Base-by-base conservation (phyloP, 2,113 vertebrate genomes). In the Cyphomyrus plagiostoma region DNA sequence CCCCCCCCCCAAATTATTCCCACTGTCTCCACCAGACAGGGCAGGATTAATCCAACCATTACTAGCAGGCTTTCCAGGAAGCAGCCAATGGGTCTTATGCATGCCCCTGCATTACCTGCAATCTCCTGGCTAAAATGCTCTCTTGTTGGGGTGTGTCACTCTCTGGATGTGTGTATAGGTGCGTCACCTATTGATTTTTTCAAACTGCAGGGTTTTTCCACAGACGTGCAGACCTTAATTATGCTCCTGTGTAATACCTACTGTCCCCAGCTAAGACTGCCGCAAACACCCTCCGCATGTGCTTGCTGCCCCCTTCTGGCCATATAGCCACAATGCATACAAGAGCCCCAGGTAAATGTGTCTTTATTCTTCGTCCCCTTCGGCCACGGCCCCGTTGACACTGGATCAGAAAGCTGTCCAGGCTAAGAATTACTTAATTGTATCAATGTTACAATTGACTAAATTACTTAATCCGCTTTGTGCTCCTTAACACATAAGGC, bases 361-460 rank as follows among this genome's bases (percentile, higher is more conserved):
- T n/a, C 21, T 5, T 45, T 48, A 3, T 46, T 11, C 19, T n/a
- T 49, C 4, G 0, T 23, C 35, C 3, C 42, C 45, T 42, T 45
- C 5, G n/a, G 82, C 4, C 21, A 9, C n/a, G 19, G 85, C n/a
- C 48, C 13, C 13, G 10, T 52, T 45, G 23, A 53, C 82, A 8
- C 82, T 49, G 45, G 46, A 50, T 19, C 48, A 86, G 46, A 46
- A 30, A 52, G 48, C 48, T 46, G 26, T 2, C 49, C n/a, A 17
- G 23, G 52, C n/a, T 50, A 50, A 49, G 49, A 86, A 86, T 86
- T 8, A 52, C n/a, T 86, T 53, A 45, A 52, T 84, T 48, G 82
- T 84, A n/a, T 84, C 45, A 84, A 84, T 84, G 82, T 84, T 52
- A 17, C 50, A 52, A 52, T 13, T 84, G 42, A 52, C 85, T 86